Evolutionary conservation across 2,797 vertebrate species (phyloP), one percentile per base, ranked within the genome.

Genomic region (Ispidina picta): DNA sequence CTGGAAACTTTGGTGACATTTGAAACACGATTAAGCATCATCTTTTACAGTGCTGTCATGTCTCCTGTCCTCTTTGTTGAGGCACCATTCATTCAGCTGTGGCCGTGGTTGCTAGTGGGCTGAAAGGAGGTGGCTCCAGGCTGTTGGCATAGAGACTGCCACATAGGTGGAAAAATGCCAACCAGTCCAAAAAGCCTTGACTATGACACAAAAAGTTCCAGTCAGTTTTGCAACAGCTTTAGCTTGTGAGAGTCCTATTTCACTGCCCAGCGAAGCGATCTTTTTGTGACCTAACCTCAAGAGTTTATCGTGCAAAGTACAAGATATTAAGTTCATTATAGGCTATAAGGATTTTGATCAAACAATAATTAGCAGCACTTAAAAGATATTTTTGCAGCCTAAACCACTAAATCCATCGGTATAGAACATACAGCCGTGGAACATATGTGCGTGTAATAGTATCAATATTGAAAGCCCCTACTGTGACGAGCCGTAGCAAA

Each of bases 401-500:
- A 70, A 94, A 95, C 37, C 63, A 44, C 48, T 81, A 78, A 96
- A 95, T 91, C 59, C 54, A 8, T 19, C 1, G 6, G 79, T 71
- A 91, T 90, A 55, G 96, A 97, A 97, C 97, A 97, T 97, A 97
- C 97, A 98, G 97, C 98, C 96, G 95, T 96, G 98, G 93, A 98
- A 96, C 97, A 98, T 96, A 98, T 98, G 98, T 98, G 98, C 96
- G 97, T 96, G 97, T 97, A 98, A 98, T 97, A 96, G 97, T 98
- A 98, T 97, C 98, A 98, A 97, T 97, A 98, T 98, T 98, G 97
- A 97, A 98, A 98, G 97, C 97, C 97, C 98, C 98, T 97, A 98
- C 98, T 98, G 98, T 84, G 98, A 97, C 93, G 97, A 98, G 98
- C 97, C 98, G 97, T 97, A 97, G 98, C 98, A 98, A 98, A 98